Evolutionary conservation across 2,113 vertebrate species (phyloP), one percentile per base, ranked within the genome.

Genomic region (Sapayoa aenigma): DNA sequence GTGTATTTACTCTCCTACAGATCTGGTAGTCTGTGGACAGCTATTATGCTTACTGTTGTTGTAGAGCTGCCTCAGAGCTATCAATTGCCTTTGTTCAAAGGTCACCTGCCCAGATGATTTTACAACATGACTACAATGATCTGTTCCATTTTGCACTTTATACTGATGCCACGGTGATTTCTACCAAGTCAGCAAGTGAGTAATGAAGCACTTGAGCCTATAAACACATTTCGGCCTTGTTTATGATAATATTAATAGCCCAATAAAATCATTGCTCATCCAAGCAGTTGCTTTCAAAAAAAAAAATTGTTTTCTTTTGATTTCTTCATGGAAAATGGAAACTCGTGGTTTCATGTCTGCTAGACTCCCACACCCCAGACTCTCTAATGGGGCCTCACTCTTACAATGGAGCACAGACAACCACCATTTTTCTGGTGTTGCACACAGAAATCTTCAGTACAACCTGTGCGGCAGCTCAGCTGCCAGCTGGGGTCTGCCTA

Each of bases 81-180:
- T 96, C 94, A 94, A 84, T 95, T 94, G 95, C 91, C 65, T 91
- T 93, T 94, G 97, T 93, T 96, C 97, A 97, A 97, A 97, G 97
- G 94, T 97, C 94, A 93, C 89, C 89, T 89, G 81, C 92, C 94
- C 95, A 85, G 77, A 94, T 94, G 96, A 94, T 89, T 97, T 98
- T 97, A 97, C 91, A 96, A 95, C 95, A 35, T 12, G 60, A 84
- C 93, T 93, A 47, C 96, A 67, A 74, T 41, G 87, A 96, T 91
- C 93, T 50, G 30, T 25, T 89, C 90, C 68, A 68, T 90, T 92
- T 90, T 97, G 96, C 96, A 96, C 97, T 97, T 97, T 96, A 96
- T 91, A 96, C 96, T 79, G 92, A 89, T 91, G 91, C 92, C 91
- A 92, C 86, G 0, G 81, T 76, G 93, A 88, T 95, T 95, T 98